These are phyloP conservation scores for Parnassius orleans DNA, from an alignment of 2,888 invertebrate species.

Conservation along the genomic window DNA sequence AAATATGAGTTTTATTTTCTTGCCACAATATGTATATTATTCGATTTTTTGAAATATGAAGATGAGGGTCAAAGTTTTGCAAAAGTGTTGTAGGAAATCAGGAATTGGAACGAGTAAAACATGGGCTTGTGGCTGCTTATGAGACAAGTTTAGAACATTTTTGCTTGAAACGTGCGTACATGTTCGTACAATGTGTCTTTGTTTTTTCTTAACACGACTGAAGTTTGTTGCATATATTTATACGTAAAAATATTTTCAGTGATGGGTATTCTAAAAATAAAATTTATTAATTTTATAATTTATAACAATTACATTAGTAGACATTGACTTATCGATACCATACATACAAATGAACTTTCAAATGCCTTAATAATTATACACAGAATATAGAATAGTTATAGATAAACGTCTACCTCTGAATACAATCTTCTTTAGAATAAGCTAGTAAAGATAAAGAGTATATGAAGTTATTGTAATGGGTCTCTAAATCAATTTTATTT, in stretches of 20 bases:
- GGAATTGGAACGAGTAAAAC: conserved; percentile 32
- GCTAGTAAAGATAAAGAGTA: too few relatives aligned
- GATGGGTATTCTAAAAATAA: not conserved
- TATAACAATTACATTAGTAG: too few relatives aligned
- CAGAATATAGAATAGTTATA: too few relatives aligned
- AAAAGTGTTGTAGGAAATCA: conserved; percentile 31
- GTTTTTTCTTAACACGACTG: conserved; percentile 13
- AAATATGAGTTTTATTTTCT: conserved; percentile 30
- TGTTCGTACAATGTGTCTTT: not conserved
- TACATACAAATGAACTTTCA: too few relatives aligned
- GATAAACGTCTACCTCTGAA: too few relatives aligned
- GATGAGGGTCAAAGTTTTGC: conserved; percentile 34
- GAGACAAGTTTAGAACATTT: conserved; percentile 21
- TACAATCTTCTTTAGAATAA: too few relatives aligned
- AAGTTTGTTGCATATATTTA: conserved; percentile 9
- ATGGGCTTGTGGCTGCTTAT: conserved; percentile 28
- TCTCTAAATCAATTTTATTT: too few relatives aligned
- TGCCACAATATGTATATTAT: conserved; percentile 29
- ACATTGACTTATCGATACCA: too few relatives aligned
- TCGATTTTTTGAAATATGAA: conserved; percentile 32
- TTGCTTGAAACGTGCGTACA: conserved; percentile 12
- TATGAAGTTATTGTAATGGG: too few relatives aligned
- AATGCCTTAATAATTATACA: too few relatives aligned
- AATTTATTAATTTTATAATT: too few relatives aligned
- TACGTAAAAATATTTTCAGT: not conserved